Percentiles rank a stretch among this genome's conserved stretches.
phyloP scores from a whole-genome alignment of 1,140 invertebrate species.

The Wiebesia pumilae region DNA sequence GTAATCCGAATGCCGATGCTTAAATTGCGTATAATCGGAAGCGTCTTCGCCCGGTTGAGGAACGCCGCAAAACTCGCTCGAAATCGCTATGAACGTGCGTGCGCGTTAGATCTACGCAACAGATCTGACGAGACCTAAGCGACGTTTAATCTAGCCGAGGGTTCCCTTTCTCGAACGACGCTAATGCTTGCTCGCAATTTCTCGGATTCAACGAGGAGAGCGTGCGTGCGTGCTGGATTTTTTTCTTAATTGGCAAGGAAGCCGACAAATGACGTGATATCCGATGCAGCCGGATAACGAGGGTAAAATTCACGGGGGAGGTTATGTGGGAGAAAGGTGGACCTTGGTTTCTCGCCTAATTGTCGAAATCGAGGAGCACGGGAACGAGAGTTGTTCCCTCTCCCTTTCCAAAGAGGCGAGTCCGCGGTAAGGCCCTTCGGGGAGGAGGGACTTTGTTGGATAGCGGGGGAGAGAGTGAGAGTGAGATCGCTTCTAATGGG shows the following conservation, averaged over 20 bases:
- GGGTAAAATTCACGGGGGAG: slow-evolving; percentile 59
- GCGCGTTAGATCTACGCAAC: not conserved
- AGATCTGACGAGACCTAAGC: not conserved
- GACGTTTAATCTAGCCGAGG: not conserved
- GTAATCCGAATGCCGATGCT: too few relatives aligned
- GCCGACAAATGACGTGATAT: slow-evolving; percentile 66
- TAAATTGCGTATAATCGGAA: too few relatives aligned
- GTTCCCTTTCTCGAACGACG: not conserved
- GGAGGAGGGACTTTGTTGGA: too few relatives aligned
- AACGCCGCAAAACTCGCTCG: not conserved
- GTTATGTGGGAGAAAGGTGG: slow-evolving; percentile 67
- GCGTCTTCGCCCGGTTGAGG: too few relatives aligned
- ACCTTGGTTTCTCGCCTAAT: slow-evolving; percentile 64
- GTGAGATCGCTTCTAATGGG: slow-evolving; percentile 11
- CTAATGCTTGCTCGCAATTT: not conserved
- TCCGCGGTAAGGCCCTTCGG: not conserved
- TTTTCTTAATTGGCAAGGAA: slow-evolving; percentile 68
- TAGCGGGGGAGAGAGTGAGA: too few relatives aligned
- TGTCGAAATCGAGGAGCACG: slow-evolving; percentile 70
- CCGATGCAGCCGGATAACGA: slow-evolving; percentile 69
- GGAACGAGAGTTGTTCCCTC: slow-evolving; percentile 34
- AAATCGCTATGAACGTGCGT: not conserved
- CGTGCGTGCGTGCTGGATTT: not conserved
- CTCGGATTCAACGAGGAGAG: not conserved
- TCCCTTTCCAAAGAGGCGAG: not conserved